phyloP scores from a whole-genome alignment of 2,113 vertebrate genomes.

The Corvus hawaiiensis region DNA sequence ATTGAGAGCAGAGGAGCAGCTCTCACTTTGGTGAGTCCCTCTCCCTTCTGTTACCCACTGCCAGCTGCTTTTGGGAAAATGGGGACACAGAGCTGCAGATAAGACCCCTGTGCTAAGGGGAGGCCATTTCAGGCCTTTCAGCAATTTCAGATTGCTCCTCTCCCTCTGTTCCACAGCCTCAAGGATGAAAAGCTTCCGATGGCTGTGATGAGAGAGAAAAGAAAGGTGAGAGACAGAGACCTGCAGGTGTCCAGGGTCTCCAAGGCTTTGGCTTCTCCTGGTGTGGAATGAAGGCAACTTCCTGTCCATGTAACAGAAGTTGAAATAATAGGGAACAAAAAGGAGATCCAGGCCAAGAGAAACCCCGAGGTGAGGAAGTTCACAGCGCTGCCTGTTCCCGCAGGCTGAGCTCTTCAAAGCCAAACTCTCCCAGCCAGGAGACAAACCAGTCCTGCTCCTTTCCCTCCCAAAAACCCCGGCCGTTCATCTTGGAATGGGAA shows the following conservation, averaged over 20 bases:
- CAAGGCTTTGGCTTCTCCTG: neutral
- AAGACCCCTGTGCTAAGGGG: neutral
- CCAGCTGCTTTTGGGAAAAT: neutral
- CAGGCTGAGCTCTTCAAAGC: neutral
- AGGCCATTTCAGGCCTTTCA: neutral
- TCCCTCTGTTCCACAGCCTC: neutral
- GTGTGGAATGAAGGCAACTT: neutral
- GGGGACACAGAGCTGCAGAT: neutral
- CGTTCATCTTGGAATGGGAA: neutral
- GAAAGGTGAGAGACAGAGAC: neutral
- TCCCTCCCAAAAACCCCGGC: neutral
- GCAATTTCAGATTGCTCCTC: neutral
- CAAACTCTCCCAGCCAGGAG: neutral
- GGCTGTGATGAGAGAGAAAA: neutral
- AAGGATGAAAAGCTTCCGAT: neutral
- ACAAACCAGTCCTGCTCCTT: neutral
- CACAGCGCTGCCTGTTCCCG: neutral
- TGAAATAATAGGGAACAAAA: neutral
- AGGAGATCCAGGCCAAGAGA: neutral
- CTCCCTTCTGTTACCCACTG: neutral
- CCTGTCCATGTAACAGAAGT: neutral
- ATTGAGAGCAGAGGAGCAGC: neutral
- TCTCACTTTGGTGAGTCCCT: neutral
- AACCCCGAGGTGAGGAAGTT: neutral
- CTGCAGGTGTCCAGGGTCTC: neutral